Percentiles rank a stretch among this genome's conserved stretches.
Conservation (phyloP, 2,113 vertebrate species). For the Noturus placidus region DNA sequence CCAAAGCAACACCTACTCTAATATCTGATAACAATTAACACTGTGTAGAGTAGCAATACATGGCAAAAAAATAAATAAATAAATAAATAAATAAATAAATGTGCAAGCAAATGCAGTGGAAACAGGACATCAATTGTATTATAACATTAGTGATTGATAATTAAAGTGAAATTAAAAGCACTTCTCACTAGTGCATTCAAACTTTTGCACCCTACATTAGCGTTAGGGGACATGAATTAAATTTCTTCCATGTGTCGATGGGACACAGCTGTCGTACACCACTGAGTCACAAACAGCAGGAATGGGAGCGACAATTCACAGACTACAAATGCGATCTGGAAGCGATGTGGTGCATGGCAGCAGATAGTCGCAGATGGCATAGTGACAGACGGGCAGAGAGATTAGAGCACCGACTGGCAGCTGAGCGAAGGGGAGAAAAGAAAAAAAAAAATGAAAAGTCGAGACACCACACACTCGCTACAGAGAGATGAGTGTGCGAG, state of each 20-base stretch:
- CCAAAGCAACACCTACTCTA: neutral
- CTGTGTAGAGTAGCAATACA: neutral
- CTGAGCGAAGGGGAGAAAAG: slow-evolving; percentile 26
- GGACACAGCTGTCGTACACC: slow-evolving; percentile 6
- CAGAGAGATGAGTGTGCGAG: slow-evolving; percentile 1
- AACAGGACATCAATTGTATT: neutral
- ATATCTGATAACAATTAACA: neutral
- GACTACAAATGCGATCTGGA: slow-evolving; percentile 27
- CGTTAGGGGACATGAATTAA: slow-evolving; percentile 1
- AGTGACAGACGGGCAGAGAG: slow-evolving; percentile 17
- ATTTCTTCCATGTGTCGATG: slow-evolving; percentile 9
- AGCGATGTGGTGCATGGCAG: neutral
- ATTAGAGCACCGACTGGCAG: slow-evolving; percentile 29
- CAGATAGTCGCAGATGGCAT: slow-evolving; percentile 30
- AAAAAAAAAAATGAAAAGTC: neutral
- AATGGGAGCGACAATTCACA: slow-evolving; percentile 22
- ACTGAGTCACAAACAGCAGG: slow-evolving; percentile 29
- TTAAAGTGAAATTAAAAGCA: neutral
- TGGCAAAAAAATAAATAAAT: neutral
- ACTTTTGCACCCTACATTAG: neutral
- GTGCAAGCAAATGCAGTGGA: neutral
- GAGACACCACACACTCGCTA: neutral
- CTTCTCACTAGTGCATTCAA: neutral
- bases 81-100: no score
- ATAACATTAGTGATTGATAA: neutral